phyloP scores from a whole-genome alignment of 2,113 vertebrate genomes.

The Pungitius pungitius region DNA sequence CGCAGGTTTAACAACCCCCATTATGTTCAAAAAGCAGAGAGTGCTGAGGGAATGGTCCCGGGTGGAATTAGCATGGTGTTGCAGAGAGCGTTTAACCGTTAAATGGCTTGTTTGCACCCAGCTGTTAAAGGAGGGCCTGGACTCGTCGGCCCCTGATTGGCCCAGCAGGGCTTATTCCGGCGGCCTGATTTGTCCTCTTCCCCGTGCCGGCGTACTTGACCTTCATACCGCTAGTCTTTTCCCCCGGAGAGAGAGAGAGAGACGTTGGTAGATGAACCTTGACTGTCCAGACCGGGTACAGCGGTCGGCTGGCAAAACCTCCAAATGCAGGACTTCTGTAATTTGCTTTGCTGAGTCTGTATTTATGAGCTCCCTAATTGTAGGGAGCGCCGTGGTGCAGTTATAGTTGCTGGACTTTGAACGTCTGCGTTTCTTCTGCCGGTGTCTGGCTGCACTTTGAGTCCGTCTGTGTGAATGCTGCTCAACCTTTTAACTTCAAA shows the following conservation, averaged over 20 bases:
- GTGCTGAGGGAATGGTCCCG: conserved; percentile 29
- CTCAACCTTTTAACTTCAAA: conserved; percentile 4
- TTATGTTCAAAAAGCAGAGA: conserved; percentile 22
- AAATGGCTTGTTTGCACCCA: conserved; percentile 69
- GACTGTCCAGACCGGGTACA: conserved; percentile 48
- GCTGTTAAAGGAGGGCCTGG: conserved; percentile 50
- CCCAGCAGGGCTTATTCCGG: conserved; percentile 19
- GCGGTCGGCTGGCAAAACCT: conserved; percentile 69
- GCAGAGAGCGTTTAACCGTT: conserved; percentile 60
- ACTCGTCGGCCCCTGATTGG: conserved; percentile 36
- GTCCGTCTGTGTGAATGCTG: conserved; percentile 27
- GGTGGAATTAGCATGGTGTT: conserved; percentile 54
- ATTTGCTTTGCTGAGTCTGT: conserved; percentile 78
- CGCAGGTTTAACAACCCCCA: neutral
- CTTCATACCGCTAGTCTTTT: conserved; percentile 47
- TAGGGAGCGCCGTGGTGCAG: conserved; percentile 72
- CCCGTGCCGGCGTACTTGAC: conserved; percentile 13
- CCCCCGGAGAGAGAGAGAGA: conserved; percentile 16
- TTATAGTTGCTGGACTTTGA: conserved; percentile 74
- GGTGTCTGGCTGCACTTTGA: conserved; percentile 46
- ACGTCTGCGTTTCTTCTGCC: conserved; percentile 67
- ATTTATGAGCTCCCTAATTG: conserved; percentile 81
- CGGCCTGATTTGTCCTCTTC: conserved; percentile 19
- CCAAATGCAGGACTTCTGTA: conserved; percentile 73
- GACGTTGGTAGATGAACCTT: conserved; percentile 43